phyloP scores from a whole-genome alignment of 37 sponge, comb jelly and placozoan genomes.

The Petrosia ficiformis region DNA sequence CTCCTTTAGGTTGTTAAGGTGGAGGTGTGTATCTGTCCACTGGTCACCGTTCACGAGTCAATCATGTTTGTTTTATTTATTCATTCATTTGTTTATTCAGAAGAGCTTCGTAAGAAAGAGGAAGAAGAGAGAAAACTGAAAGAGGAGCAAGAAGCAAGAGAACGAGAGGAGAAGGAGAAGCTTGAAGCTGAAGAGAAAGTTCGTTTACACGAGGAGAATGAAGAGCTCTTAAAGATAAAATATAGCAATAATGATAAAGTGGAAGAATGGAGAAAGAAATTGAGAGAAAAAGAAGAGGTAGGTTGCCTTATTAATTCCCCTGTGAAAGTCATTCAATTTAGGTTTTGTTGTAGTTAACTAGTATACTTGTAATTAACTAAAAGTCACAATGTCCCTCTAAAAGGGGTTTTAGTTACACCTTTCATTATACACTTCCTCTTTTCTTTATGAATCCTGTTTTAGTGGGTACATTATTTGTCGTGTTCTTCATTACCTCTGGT shows the following conservation, averaged over 20 bases:
- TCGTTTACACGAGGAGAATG: conserved; percentile 42
- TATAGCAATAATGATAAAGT: conserved; percentile 3
- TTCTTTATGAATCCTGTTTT: background rate
- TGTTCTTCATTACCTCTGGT: conserved; percentile 65
- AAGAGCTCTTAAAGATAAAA: background rate
- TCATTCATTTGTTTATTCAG: too few species aligned
- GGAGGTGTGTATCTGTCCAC: too few species aligned
- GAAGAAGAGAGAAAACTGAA: conserved; percentile 21
- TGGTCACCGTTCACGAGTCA: too few species aligned
- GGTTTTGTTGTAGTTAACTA: too few species aligned
- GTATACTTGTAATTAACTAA: too few species aligned
- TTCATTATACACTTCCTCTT: too few species aligned
- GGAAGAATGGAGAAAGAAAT: conserved; percentile 43
- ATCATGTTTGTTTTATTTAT: too few species aligned
- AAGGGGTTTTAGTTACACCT: too few species aligned
- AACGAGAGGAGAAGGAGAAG: conserved; percentile 43
- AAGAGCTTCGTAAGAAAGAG: conserved; percentile 35
- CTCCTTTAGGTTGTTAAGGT: too few species aligned
- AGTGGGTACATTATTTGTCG: conserved; percentile 76
- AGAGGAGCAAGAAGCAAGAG: conserved; percentile 49
- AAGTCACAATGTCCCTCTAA: too few species aligned
- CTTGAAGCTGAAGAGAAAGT: conserved; percentile 45
- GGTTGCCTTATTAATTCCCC: background rate
- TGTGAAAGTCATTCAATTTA: too few species aligned
- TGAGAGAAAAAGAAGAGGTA: conserved; percentile 41